phyloP scores from a whole-genome alignment of 2,888 invertebrate genomes.

The Lasioglossum morio region DNA sequence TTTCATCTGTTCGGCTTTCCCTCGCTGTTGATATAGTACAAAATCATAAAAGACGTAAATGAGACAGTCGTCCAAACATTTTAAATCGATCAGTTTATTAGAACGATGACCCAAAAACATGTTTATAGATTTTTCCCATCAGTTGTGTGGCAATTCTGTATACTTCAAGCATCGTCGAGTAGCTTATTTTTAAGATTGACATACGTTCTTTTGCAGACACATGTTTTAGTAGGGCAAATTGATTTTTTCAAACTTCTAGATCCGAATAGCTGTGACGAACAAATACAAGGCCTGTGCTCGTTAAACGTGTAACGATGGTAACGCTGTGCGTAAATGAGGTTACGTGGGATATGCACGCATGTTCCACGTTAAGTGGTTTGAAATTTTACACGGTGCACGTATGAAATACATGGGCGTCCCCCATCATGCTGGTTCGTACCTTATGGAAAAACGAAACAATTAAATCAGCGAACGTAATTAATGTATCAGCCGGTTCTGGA shows the following conservation, averaged over 20 bases:
- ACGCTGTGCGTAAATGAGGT: neutral
- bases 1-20: too few relatives aligned
- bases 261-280: neutral
- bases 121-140: too few relatives aligned
- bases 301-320: slow-evolving; percentile 1
- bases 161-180: too few relatives aligned
- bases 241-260: neutral
- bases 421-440: neutral
- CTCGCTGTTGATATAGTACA: too few relatives aligned
- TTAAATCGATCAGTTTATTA: too few relatives aligned
- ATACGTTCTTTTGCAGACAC: neutral
- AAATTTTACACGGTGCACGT: slow-evolving; percentile 4
- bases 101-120: too few relatives aligned
- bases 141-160: neutral
- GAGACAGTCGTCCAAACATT: too few relatives aligned
- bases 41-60: too few relatives aligned
- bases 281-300: neutral
- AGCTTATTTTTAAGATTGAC: neutral
- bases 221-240: neutral
- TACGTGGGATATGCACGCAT: neutral
- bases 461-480: neutral
- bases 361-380: slow-evolving; percentile 31
- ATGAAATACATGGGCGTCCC: neutral
- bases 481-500: neutral
- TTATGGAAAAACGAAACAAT: neutral